Base-by-base conservation (phyloP, 1,140 invertebrate genomes). In the Stenopsyche tienmushanensis region DNA sequence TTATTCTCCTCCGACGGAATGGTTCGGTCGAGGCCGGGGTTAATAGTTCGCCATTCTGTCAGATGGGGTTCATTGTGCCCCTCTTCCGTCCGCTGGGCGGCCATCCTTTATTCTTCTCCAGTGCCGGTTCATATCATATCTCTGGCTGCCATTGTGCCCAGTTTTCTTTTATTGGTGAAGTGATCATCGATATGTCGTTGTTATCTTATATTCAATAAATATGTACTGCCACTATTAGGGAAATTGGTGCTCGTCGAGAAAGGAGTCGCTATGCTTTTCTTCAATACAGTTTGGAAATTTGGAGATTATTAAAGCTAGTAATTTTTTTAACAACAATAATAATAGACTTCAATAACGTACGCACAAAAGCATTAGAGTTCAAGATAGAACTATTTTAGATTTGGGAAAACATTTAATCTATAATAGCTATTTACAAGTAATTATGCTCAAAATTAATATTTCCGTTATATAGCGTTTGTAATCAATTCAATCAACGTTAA, bases 121-220 rank as follows among this genome's bases (percentile, higher is more conserved):
- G 44, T 41, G 1, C 63, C 63, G 26, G 42, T 29, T 52, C 63
- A 49, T 53, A 57, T 65, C 63, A 65, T 49, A 58, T 65, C 44
- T 54, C 24, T 42, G 54, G 34, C 1, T 20, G 23, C 64, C 57
- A 66, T 66, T 66, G 64, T 66, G 29, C 47, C 47, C 45, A 39
- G 57, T 54, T 64, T 64, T 64, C 62, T 64, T 64, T 64, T 64
- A 64, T 64, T 64, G 62, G 34, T 53, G 34, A 66, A 66, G 64
- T 53, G 64, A 66, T 66, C 64, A 57, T 52, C 64, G 64, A 66
- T 66, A 66, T 59, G 62, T 64, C 62, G 64, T 59, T 39, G 47
- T 66, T 59, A 66, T 60, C 64, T 52, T 34, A 24, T 58, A 60
- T 59, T 60, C 41, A 60, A 60, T 60, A 60, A 47, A 60, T 23